Evolutionary conservation across 1,140 invertebrate species (phyloP), one percentile per base, ranked within the genome.

Genomic region (Chionoecetes opilio): DNA sequence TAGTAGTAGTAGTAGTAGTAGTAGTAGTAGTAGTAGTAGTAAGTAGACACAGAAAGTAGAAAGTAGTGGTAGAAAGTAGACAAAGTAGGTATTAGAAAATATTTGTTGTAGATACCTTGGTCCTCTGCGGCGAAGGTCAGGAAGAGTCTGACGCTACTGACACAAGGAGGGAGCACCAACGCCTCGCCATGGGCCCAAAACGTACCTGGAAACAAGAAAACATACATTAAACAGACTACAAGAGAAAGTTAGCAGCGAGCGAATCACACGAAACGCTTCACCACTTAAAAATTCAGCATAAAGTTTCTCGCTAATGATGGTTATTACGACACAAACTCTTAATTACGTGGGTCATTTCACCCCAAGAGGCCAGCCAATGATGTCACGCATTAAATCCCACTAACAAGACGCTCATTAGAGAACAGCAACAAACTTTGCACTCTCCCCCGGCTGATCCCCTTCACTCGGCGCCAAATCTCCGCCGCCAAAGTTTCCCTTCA

Each of bases 361-460:
- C 63, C 63, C 63, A 26, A 75, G 63, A 75, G 63, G 63, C 63
- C 63, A 75, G 21, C 63, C 26, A 75, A 75, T 26, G 63, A 75
- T 26, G 26, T 75, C 6, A 75, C 63, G 63, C 63, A 75, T 75
- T 75, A 75, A 75, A 75, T 75, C 63, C 63, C 63, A 75, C 21
- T 75, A 75, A 75, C 63, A 75, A 75, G 63, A 75, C 63, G 63
- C 21, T 75, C 63, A 75, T 75, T 75, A 75, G 63, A 75, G 63
- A 75, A 75, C 63, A 75, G 63, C 63, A 75, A 75, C 21, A 75
- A 75, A 75, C 63, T 75, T 75, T 75, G 63, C 21, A 75, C 63
- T 75, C n/a, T 75, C 11, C 63, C 63, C 21, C 63, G 63, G 63
- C 63, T 75, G 63, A 75, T 75, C 63, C 63, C 3, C 63, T 75